phyloP scores from a whole-genome alignment of 1,140 invertebrate species.

The Drosophila athabasca region DNA sequence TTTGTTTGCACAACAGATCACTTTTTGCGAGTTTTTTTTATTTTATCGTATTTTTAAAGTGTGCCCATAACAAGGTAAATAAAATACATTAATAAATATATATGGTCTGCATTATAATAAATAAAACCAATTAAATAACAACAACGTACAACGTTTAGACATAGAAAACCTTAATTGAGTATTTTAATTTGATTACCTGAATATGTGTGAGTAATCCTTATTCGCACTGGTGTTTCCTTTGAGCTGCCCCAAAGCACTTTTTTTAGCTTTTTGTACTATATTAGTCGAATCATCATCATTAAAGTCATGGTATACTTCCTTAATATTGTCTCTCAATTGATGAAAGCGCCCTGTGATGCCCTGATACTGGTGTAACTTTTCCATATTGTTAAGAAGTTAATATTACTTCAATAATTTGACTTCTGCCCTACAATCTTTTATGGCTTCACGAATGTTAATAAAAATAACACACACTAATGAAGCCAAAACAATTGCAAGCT shows the following conservation, averaged over 20 bases:
- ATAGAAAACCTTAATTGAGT: too few relatives aligned
- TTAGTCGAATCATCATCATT: constrained; percentile 86
- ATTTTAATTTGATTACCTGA: constrained; percentile 86
- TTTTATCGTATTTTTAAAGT: too few relatives aligned
- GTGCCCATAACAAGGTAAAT: too few relatives aligned
- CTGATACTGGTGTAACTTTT: constrained; percentile 92
- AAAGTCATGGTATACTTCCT: constrained; percentile 86
- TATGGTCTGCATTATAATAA: too few relatives aligned
- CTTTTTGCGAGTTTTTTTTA: too few relatives aligned
- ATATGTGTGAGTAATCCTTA: constrained; percentile 89
- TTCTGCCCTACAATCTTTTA: constrained; percentile 30
- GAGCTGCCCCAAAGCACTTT: constrained; percentile 59
- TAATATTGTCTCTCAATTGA: constrained; percentile 86
- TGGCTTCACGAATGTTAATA: constrained; percentile 22
- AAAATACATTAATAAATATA: too few relatives aligned
- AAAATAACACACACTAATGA: constrained; percentile 20
- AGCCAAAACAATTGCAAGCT: constrained; percentile 32
- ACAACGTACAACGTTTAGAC: too few relatives aligned
- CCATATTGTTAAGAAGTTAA: constrained; percentile 83
- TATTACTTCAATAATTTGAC: not conserved
- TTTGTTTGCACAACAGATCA: too few relatives aligned
- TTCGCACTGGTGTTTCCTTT: constrained; percentile 83
- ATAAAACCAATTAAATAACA: too few relatives aligned
- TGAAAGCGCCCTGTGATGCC: constrained; percentile 90
- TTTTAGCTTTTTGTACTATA: constrained; percentile 81